These are phyloP conservation scores for Phrynocephalus forsythii DNA, from an alignment of 2,797 vertebrate species.

Conservation along the genomic window DNA sequence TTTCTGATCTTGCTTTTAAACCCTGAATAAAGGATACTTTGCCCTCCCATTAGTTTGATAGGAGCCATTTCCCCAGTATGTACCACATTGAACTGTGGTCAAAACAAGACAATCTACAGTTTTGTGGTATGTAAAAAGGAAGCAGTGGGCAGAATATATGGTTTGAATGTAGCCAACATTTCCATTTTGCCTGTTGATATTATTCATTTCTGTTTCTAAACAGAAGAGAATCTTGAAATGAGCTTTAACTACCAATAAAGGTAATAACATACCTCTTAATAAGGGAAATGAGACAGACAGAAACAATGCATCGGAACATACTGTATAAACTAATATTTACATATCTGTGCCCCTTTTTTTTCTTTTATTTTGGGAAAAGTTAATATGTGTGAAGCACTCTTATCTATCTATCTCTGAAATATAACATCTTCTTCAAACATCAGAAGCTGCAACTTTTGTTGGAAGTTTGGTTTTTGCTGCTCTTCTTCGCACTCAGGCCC, in stretches of 20 bases:
- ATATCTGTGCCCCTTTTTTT: too few relatives aligned
- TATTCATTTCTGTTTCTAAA: slow-evolving; percentile 19
- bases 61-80: not conserved
- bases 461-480: too few relatives aligned
- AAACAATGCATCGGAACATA: too few relatives aligned
- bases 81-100: slow-evolving; percentile 3
- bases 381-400: too few relatives aligned
- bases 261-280: not conserved
- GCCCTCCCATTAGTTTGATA: not conserved
- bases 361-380: too few relatives aligned
- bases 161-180: not conserved
- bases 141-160: slow-evolving; percentile 8
- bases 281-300: too few relatives aligned
- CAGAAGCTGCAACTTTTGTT: too few relatives aligned
- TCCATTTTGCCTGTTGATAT: slow-evolving; percentile 9
- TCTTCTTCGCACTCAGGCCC: too few relatives aligned
- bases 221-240: not conserved
- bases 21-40: not conserved
- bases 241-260: not conserved
- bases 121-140: not conserved
- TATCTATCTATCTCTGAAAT: too few relatives aligned
- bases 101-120: not conserved
- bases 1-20: slow-evolving; percentile 15
- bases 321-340: too few relatives aligned
- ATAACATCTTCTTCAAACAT: too few relatives aligned